Base-by-base conservation (phyloP, 2,888 invertebrate genomes). In the Gandaritis pyraliata region DNA sequence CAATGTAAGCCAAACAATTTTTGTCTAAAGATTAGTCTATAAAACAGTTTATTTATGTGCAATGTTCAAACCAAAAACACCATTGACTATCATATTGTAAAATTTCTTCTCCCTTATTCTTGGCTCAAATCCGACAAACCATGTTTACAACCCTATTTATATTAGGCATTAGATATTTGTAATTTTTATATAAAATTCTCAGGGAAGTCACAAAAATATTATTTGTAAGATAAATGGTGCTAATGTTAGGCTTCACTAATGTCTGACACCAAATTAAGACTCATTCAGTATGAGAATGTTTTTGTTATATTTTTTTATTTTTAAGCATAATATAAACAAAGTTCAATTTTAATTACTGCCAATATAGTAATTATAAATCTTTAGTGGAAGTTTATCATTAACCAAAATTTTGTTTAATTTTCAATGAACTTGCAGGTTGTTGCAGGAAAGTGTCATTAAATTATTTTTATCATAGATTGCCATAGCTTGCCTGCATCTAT, bases 31-130 rank as follows among this genome's bases (percentile, higher is more conserved):
- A 76, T 80, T 85, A 85, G 82, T 83, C 78, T 80, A 49, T 81
- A 79, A 82, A 81, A 76, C 88, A 87, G 87, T 89, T 68, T 69
- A 67, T 72, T 88, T 83, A 88, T 86, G 92, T 92, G 92, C 92
- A 92, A 92, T 92, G 86, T 87, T 88, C 85, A 91, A 91, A 90
- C 92, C 91, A 91, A 92, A 92, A 90, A 91, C 80, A 86, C 87
- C 90, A 88, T 85, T n/a, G 88, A 87, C 85, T 86, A 83, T 88
- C 84, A 82, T 81, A 85, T 84, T 80, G 78, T 83, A 78, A 83
- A 85, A 80, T 77, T 52, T 82, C 81, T 86, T 81, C 83, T 85
- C 82, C 81, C 80, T 85, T 80, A 82, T 82, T 72, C 88, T 90
- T 87, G 91, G 91, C 92, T 92, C 91, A 91, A 92, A 88, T 87